A percentile compares a stretch with the other conserved stretches of the same genome.
These are phyloP conservation scores for Rhodophaea formosa DNA, from an alignment of 2,888 invertebrate genomes.

Conservation along the genomic window DNA sequence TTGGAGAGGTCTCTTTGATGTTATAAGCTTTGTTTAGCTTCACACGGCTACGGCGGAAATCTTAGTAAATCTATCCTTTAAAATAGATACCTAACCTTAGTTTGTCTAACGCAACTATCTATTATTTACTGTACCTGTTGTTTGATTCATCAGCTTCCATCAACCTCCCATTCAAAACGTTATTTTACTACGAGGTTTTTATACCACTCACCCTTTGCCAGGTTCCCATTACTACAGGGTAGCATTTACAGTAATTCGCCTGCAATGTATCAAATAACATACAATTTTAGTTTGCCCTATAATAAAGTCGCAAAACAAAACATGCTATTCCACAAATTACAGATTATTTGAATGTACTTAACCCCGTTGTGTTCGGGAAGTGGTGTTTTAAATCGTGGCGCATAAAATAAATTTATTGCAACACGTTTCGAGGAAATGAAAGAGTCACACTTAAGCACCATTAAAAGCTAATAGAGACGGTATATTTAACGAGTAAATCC, in stretches of 20 bases:
- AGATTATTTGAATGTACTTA: conserved; percentile 12
- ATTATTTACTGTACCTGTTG: too few relatives aligned
- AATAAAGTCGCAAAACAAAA: conserved; percentile 13
- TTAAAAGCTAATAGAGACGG: background rate
- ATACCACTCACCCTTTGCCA: background rate
- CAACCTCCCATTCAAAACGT: too few relatives aligned
- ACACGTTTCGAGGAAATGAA: background rate
- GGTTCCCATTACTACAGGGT: background rate
- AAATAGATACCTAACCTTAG: too few relatives aligned
- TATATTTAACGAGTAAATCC: background rate
- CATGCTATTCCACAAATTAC: conserved; percentile 14
- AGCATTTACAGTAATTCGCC: background rate
- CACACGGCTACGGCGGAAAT: too few relatives aligned
- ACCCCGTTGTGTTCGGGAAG: background rate
- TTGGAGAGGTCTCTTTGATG: too few relatives aligned
- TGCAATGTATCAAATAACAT: conserved; percentile 5
- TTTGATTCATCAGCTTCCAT: too few relatives aligned
- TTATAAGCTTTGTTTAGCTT: too few relatives aligned
- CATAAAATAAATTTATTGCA: conserved; percentile 1
- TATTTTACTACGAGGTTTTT: too few relatives aligned
- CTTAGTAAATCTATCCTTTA: too few relatives aligned
- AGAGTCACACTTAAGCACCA: background rate
- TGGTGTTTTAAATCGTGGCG: background rate
- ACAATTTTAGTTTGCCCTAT: conserved; percentile 5
- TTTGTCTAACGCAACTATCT: too few relatives aligned